Conservation (phyloP, 2,797 vertebrate species). For the Coreius guichenoti region DNA sequence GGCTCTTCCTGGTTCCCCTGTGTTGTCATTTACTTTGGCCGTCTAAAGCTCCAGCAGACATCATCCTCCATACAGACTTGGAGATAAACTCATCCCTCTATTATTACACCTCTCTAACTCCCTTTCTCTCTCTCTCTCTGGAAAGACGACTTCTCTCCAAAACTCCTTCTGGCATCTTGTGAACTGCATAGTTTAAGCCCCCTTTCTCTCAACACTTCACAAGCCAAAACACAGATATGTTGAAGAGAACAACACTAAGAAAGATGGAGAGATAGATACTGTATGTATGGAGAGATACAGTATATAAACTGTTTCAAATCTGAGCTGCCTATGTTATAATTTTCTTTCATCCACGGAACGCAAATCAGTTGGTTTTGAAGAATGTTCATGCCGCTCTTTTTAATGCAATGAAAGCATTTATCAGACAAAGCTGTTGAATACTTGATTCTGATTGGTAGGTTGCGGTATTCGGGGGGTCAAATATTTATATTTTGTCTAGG, state of each 20-base stretch:
- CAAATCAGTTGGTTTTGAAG: neutral
- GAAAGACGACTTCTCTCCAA: neutral
- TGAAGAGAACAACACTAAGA: neutral
- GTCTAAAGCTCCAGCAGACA: conserved; percentile 37
- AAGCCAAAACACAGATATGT: neutral
- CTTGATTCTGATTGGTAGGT: neutral
- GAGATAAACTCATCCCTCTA: conserved; percentile 40
- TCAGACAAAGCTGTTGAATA: neutral
- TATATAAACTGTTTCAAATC: neutral
- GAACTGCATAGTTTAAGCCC: neutral
- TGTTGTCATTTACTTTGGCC: conserved; percentile 54
- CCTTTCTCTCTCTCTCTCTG: neutral
- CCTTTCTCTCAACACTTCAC: conserved; percentile 10
- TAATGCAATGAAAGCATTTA: neutral
- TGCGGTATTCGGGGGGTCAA: neutral
- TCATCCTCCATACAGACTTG: conserved; percentile 28
- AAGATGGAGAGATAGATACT: neutral
- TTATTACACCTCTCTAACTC: conserved; percentile 16
- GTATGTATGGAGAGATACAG: neutral
- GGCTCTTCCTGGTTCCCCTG: conserved; percentile 43
- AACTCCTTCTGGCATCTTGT: neutral
- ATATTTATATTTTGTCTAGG: neutral
- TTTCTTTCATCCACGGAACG: neutral
- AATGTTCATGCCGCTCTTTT: neutral
- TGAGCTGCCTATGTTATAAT: neutral